Percentiles rank a stretch among this genome's conserved stretches.
phyloP scores from a whole-genome alignment of 2,888 invertebrate genomes.

The Spilosoma lubricipeda region DNA sequence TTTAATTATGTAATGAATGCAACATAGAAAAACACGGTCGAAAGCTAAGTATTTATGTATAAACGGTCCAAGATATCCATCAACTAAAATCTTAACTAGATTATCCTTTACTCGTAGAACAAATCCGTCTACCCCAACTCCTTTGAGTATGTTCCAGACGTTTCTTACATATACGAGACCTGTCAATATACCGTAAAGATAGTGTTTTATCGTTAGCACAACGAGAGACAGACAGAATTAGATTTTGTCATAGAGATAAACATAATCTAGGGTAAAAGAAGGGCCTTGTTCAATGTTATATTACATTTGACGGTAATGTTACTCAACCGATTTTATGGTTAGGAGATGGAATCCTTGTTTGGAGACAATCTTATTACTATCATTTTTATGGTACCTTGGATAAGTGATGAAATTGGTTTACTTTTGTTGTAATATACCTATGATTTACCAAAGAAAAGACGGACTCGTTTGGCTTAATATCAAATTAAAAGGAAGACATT shows the following conservation, averaged over 20 bases:
- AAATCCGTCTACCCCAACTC: background rate
- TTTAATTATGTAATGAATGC: too few relatives aligned
- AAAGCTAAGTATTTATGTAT: background rate
- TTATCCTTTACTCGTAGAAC: background rate
- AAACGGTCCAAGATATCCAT: background rate
- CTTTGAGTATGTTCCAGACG: background rate
- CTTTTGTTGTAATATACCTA: background rate
- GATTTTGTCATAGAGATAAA: conserved; percentile 5
- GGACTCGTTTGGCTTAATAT: background rate
- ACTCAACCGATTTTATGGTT: conserved; percentile 6
- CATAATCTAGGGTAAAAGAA: conserved; percentile 1
- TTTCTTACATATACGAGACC: background rate
- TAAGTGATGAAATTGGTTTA: background rate
- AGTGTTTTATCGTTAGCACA: conserved; percentile 21
- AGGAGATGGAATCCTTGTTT: background rate
- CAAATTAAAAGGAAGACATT: background rate
- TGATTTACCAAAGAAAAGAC: background rate
- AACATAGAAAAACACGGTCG: background rate
- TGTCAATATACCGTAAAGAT: conserved; percentile 4
- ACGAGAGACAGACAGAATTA: background rate
- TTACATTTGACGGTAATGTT: background rate
- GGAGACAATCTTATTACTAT: background rate
- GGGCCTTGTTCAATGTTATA: background rate
- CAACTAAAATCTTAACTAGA: background rate
- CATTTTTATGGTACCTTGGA: background rate